Base-by-base conservation (phyloP, 2,113 vertebrate genomes). In the Dascyllus trimaculatus region DNA sequence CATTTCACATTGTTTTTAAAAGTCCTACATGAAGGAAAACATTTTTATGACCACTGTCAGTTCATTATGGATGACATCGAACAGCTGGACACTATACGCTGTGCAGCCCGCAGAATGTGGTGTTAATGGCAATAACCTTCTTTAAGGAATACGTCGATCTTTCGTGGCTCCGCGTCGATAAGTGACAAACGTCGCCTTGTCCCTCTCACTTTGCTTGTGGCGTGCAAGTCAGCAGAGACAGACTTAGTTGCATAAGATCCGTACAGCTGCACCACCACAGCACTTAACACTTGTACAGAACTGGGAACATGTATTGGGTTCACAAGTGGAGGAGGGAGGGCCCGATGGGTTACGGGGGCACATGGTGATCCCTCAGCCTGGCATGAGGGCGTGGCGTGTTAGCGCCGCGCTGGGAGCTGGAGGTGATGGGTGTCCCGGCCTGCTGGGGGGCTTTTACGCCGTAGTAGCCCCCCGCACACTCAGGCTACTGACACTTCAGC, bases 161-260 rank as follows among this genome's bases (percentile, higher is more conserved):
- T 17, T 43, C 75, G 48, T 18, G 52, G 63, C 63, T 75, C 49
- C 71, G 17, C 3, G n/a, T 70, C 69, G 78, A 69, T 19, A 54
- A 73, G 73, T 74, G 70, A 84, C 76, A 75, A 84, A 79, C 78
- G 74, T 70, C 51, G 21, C 72, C 62, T 59, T 62, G 63, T 77
- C 82, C 75, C 79, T 85, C 71, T 88, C 65, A 71, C 58, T 87
- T 83, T 71, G 72, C 83, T 35, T 58, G 67, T 56, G 68, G 59
- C 60, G 32, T 85, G 87, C 88, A 81, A 88, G 85, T 92, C 90
- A 90, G 88, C 89, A 91, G 84, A 80, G 87, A 88, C 58, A 18
- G 89, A 88, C 86, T 80, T 84, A 78, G 84, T 88, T 92, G 82
- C 85, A 13, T 88, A 88, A 91, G 83, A 75, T 51, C 70, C 21